These are phyloP conservation scores for Rhopalosiphum padi DNA, from an alignment of 1,140 invertebrate species.

Conservation along the genomic window DNA sequence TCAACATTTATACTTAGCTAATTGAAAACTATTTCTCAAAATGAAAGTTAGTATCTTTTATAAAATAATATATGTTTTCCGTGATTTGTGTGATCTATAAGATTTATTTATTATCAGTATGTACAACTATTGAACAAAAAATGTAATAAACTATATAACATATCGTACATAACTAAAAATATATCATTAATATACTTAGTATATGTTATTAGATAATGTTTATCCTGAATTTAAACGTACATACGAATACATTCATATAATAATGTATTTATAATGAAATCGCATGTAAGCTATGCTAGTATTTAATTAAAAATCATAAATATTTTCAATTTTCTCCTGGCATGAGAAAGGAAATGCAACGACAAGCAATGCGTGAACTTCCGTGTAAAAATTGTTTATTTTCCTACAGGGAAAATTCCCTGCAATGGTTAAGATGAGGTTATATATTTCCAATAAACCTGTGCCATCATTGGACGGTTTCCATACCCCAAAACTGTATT, in stretches of 20 bases:
- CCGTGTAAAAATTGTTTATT: constrained; percentile 34
- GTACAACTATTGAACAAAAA: background rate
- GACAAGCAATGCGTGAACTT: background rate
- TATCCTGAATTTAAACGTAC: background rate
- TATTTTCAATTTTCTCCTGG: background rate
- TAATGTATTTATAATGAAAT: background rate
- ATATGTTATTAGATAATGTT: background rate
- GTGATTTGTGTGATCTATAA: background rate
- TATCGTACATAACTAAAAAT: background rate
- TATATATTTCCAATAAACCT: constrained; percentile 21
- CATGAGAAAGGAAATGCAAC: constrained; percentile 19
- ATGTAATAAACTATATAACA: background rate
- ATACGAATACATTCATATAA: background rate
- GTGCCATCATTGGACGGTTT: constrained; percentile 27
- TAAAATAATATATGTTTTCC: background rate
- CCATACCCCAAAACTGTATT: constrained; percentile 13
- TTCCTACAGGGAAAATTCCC: background rate
- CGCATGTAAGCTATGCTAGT: background rate
- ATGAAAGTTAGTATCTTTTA: background rate
- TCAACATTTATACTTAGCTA: background rate
- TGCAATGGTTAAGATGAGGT: background rate
- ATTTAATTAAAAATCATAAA: constrained; percentile 46
- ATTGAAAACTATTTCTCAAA: background rate
- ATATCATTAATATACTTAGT: background rate
- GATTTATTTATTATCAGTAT: background rate